These are phyloP conservation scores for Delphinapterus leucas DNA, from an alignment of 2,113 vertebrate species.

Conservation along the genomic window DNA sequence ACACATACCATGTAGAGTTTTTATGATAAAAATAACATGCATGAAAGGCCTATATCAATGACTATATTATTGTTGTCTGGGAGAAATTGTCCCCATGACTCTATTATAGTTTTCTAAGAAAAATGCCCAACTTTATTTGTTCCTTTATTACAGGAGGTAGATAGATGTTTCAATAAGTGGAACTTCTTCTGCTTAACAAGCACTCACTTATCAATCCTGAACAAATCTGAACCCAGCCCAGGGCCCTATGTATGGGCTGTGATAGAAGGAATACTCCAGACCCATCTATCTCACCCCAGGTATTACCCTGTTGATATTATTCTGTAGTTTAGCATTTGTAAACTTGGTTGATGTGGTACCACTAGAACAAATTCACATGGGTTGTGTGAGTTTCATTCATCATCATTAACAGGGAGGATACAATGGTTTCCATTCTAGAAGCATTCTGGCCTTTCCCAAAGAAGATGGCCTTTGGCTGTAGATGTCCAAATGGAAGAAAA, in stretches of 20 bases:
- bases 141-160: not conserved
- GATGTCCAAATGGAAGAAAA: not conserved
- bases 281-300: not conserved
- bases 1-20: not conserved
- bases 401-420: not conserved
- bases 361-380: not conserved
- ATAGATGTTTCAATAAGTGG: not conserved
- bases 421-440: not conserved
- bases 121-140: not conserved
- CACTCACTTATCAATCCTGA: not conserved
- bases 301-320: not conserved
- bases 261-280: not conserved
- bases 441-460: not conserved
- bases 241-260: accelerated
- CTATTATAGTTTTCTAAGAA: not conserved
- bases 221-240: not conserved
- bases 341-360: not conserved
- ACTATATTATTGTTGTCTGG: not conserved
- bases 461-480: not conserved
- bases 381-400: constrained; percentile 18
- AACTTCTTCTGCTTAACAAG: not conserved
- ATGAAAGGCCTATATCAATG: not conserved
- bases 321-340: not conserved
- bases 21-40: not conserved
- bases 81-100: not conserved